These are phyloP conservation scores for Furnarius figulus DNA, from an alignment of 2,113 vertebrate species.

Conservation along the genomic window DNA sequence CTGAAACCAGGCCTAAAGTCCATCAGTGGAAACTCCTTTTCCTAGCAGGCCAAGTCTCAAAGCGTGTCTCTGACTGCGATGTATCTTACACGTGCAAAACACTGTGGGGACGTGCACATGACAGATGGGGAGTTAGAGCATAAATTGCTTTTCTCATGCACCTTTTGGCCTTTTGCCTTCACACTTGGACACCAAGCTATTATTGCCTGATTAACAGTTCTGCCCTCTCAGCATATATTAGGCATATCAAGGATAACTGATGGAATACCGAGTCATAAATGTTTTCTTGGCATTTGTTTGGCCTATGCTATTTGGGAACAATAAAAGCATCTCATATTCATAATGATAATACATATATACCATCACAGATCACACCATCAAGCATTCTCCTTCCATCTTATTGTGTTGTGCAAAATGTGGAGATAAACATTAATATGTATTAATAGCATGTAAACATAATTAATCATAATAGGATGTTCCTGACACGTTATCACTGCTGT, in stretches of 20 bases:
- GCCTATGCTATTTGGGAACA: conserved; percentile 27
- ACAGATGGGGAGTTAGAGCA: not conserved
- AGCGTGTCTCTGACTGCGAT: not conserved
- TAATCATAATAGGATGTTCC: conserved; percentile 36
- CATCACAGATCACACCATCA: conserved; percentile 10
- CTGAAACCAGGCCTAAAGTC: not conserved
- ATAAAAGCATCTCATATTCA: conserved; percentile 49
- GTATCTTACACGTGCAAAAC: not conserved
- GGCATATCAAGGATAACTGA: conserved; percentile 17
- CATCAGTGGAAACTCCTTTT: not conserved
- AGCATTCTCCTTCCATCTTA: not conserved
- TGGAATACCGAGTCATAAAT: conserved; percentile 19
- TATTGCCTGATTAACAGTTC: conserved; percentile 19
- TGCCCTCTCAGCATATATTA: not conserved
- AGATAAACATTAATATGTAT: conserved; percentile 20
- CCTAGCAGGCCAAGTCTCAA: not conserved
- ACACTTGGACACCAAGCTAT: not conserved
- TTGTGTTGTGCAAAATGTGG: not conserved
- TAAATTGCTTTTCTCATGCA: not conserved
- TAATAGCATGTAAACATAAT: conserved; percentile 42
- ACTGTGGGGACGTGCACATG: not conserved
- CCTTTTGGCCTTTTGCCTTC: conserved; percentile 28
- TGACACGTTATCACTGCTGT: conserved; percentile 17
- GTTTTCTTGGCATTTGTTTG: conserved; percentile 23
- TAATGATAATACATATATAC: conserved; percentile 45